Base-by-base conservation (phyloP, 1,140 invertebrate species). In the Phocides pigmalion region DNA sequence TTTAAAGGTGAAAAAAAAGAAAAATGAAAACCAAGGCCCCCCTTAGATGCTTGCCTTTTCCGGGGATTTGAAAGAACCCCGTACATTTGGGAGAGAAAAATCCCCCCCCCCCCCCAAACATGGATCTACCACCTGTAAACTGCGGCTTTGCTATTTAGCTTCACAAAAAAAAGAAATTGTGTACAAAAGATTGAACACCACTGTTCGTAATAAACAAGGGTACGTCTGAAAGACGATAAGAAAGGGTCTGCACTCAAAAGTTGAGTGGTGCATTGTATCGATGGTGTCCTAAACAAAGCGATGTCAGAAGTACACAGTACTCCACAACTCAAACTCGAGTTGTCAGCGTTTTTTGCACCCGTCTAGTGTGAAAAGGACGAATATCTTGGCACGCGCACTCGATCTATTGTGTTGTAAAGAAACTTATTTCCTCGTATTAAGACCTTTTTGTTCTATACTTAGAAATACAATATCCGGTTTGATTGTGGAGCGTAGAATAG, bases 401-500 rank as follows among this genome's bases (percentile, higher is more conserved):
- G 8, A 74, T 28, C 62, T 68, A 67, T 77, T 72, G 72, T 80
- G 65, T 58, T 16, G 54, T 56, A 64, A 50, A 42, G 41, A 46
- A 35, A 39, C 62, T 64, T 72, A 72, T 66, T 74, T 68, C 68
- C 54, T 73, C 65, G 65, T 74, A 72, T 72, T 72, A 76, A 72
- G 46, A 66, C 61, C 62, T 70, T 74, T 75, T 81, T 85, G 76
- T 85, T 80, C 76, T 76, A 72, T 79, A 80, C 82, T 74, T 64
- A 75, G 76, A 85, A 85, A 76, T 82, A 81, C 76, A 69, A 81
- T 75, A 80, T 85, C 83, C 84, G 81, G 83, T 76, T 53, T 50
- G 46, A 50, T 35, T 46, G 25, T 35, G 28, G 16, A 58, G 22
- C 12, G 5, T 9, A 14, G 49, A 25, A 20, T 14, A 37, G 11